A percentile compares a stretch with the other conserved stretches of the same genome.
These are phyloP conservation scores for Horisme vitalbata DNA, from an alignment of 2,888 invertebrate species.

Conservation along the genomic window DNA sequence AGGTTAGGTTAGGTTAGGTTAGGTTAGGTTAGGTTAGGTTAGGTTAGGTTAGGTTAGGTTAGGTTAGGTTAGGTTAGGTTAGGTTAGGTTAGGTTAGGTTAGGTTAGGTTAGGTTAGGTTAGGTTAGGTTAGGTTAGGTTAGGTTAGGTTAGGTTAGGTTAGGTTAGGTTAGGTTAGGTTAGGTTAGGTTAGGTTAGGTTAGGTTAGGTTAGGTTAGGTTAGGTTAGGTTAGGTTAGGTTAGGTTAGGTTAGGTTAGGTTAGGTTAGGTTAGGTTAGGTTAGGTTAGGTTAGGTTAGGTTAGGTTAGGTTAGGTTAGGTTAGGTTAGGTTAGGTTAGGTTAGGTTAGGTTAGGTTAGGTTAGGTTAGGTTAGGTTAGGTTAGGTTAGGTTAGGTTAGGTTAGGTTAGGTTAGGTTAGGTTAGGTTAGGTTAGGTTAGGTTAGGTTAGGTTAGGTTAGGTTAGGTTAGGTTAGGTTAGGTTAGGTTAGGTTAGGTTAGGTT, in stretches of 20 bases:
- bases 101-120: slow-evolving; percentile 1
- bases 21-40: slow-evolving; percentile 1
- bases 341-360: slow-evolving; percentile 1
- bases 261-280: slow-evolving; percentile 1
- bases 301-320: slow-evolving; percentile 1
- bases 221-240: slow-evolving; percentile 1
- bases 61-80: background rate
- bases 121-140: slow-evolving; percentile 1
- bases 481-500: background rate
- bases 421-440: slow-evolving; percentile 1
- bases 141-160: slow-evolving; percentile 1
- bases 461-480: slow-evolving; percentile 1
- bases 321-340: slow-evolving; percentile 1
- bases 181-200: slow-evolving; percentile 1
- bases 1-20: slow-evolving; percentile 1
- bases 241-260: slow-evolving; percentile 1
- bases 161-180: slow-evolving; percentile 1
- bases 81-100: slow-evolving; percentile 1
- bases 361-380: slow-evolving; percentile 1
- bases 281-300: background rate
- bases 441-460: slow-evolving; percentile 1
- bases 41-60: slow-evolving; percentile 1
- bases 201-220: slow-evolving; percentile 1
- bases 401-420: slow-evolving; percentile 1
- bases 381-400: slow-evolving; percentile 1